Base-by-base conservation (phyloP, 2,797 vertebrate genomes). In the Labeo calbasu region DNA sequence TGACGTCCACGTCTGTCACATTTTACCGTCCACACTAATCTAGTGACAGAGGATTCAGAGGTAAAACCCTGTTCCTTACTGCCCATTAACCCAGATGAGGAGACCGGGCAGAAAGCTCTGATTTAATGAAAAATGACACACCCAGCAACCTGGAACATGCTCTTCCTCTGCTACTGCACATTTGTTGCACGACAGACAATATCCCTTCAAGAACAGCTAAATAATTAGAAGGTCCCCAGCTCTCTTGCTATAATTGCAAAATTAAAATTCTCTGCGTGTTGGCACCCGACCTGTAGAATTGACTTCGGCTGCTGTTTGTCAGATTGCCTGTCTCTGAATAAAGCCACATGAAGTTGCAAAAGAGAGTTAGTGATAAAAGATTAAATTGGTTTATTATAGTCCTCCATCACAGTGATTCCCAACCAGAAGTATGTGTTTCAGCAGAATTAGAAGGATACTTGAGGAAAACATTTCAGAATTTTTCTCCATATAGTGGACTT, bases 91-190 rank as follows among this genome's bases (percentile, higher is more conserved):
- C 36, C 61, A 85, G 79, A 85, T 78, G 23, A 86, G 76, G 77
- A 86, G 82, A 85, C 65, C 55, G 57, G 79, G 80, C 70, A 83
- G 71, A 84, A 81, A 83, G 80, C 75, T 72, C 79, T 51, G 77
- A 66, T 79, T 85, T 88, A 89, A 89, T 88, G 82, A 83, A 79
- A 87, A 83, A 77, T 40, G 84, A 84, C 87, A 84, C 73, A 79
- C 68, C 19, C 87, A 85, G 86, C 68, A 81, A 85, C 69, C 84
- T 84, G 82, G 72, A 86, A 87, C 68, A 81, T 81, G 82, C 73
- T 84, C 71, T 79, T 83, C 72, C 80, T 83, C 73, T 84, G 66
- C 69, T 77, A 59, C 50, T 55, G 23, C 71, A 82, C 43, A 19
- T 80, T 63, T 78, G 46, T 53, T 86, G 43, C 51, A 15, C 9